Evolutionary conservation across 2,797 vertebrate species (phyloP).

Genomic region (Oreochromis mossambicus): DNA sequence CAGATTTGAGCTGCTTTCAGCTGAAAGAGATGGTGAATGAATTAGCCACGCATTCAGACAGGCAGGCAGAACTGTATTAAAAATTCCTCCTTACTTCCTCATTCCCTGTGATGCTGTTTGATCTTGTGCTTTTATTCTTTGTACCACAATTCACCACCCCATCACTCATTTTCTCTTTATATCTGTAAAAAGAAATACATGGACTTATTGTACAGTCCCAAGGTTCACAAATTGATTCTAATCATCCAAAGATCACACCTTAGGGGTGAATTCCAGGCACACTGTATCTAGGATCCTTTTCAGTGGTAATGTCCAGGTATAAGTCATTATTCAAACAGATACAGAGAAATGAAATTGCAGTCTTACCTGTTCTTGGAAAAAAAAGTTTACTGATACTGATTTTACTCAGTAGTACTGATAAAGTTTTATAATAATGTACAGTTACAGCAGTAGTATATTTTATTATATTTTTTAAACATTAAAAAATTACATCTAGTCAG

Average conservation of each 20-base stretch:
- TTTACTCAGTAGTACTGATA: not conserved
- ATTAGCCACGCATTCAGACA: constrained; percentile 25
- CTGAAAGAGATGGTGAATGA: constrained; percentile 13
- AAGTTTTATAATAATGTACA: not conserved
- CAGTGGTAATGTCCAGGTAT: constrained; percentile 30
- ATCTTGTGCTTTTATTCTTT: constrained; percentile 34
- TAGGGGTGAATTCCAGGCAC: not conserved
- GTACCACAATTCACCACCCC: constrained; percentile 15
- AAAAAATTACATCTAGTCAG: not conserved
- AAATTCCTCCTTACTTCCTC: constrained; percentile 31
- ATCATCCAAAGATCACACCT: constrained; percentile 18
- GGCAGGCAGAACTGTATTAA: constrained; percentile 30
- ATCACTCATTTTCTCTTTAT: constrained; percentile 15
- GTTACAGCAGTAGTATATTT: not conserved
- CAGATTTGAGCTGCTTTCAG: not conserved
- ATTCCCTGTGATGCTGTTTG: constrained; percentile 61
- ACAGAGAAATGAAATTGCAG: not conserved
- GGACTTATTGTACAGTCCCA: not conserved
- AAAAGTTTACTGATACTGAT: not conserved
- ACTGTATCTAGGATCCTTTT: not conserved
- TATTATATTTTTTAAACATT: not conserved
- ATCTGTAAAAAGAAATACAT: not conserved
- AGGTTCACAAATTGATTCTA: constrained; percentile 19
- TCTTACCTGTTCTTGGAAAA: not conserved
- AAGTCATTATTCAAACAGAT: not conserved